A percentile compares a stretch with the other conserved stretches of the same genome.
Evolutionary conservation across 1,140 invertebrate species (phyloP).

Genomic region (Brachionus manjavacas): DNA sequence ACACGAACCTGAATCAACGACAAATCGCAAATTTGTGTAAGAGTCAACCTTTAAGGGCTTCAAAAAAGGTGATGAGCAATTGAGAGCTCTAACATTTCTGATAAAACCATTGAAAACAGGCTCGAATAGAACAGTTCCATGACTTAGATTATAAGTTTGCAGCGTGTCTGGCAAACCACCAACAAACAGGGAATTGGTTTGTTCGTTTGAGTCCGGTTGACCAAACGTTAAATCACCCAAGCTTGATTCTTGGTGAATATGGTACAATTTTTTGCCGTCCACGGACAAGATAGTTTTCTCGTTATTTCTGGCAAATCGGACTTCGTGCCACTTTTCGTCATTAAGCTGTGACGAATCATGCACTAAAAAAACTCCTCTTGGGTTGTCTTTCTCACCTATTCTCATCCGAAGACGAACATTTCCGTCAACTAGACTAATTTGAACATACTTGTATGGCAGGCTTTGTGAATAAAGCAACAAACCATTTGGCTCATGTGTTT

Average conservation of each 20-base stretch:
- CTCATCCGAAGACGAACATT: slow-evolving; percentile 66
- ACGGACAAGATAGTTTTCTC: neutral
- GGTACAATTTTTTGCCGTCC: slow-evolving; percentile 5
- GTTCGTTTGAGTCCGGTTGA: neutral
- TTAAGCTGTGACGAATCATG: slow-evolving; percentile 65
- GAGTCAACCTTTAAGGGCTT: neutral
- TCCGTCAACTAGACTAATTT: slow-evolving; percentile 24
- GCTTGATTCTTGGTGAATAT: slow-evolving; percentile 5
- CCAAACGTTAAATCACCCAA: slow-evolving; percentile 15
- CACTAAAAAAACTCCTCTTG: slow-evolving; percentile 44
- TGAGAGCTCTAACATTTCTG: neutral
- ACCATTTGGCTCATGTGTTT: slow-evolving; percentile 87
- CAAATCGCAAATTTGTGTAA: neutral
- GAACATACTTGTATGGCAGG: slow-evolving; percentile 37
- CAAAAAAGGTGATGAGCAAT: neutral
- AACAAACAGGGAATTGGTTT: slow-evolving; percentile 70
- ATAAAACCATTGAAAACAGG: slow-evolving; percentile 16
- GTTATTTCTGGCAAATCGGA: slow-evolving; percentile 45
- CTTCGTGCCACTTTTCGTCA: slow-evolving; percentile 65
- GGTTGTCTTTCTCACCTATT: slow-evolving; percentile 45
- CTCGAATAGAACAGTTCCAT: slow-evolving; percentile 34
- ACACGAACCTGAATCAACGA: neutral
- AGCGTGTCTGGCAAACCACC: slow-evolving; percentile 71
- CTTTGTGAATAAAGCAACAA: slow-evolving; percentile 80
- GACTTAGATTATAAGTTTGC: slow-evolving; percentile 37